phyloP scores from a whole-genome alignment of 2,113 vertebrate species.

The Ia io region DNA sequence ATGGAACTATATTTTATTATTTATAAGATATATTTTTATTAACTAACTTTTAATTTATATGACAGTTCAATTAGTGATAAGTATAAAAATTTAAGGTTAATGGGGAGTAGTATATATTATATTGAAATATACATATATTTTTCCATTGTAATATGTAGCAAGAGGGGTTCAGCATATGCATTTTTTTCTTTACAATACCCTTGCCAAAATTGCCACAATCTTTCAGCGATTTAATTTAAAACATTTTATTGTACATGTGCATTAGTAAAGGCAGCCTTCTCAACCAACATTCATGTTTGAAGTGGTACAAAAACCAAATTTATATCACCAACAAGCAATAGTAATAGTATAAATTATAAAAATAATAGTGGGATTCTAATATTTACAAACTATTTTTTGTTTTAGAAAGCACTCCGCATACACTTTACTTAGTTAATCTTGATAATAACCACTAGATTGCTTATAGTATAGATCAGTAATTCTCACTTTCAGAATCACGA shows the following conservation, averaged over 20 bases:
- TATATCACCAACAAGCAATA: not conserved
- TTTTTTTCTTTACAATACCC: not conserved
- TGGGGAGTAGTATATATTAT: not conserved
- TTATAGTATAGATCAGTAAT: not conserved
- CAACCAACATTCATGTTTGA: not conserved
- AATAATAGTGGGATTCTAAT: not conserved
- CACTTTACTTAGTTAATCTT: not conserved
- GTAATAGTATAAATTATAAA: not conserved
- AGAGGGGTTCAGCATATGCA: not conserved
- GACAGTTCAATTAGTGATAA: not conserved
- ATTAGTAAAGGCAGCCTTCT: not conserved
- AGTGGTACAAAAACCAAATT: not conserved
- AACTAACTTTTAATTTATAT: not conserved
- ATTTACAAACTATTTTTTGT: not conserved
- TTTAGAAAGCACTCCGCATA: not conserved
- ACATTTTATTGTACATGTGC: not conserved
- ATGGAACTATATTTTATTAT: not conserved
- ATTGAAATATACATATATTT: not conserved
- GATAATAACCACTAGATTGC: not conserved
- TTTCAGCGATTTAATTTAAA: constrained; percentile 12
- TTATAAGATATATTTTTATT: not conserved
- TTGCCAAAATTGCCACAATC: not conserved
- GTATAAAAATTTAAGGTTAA: not conserved
- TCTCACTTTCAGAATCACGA: not conserved
- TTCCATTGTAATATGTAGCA: not conserved